Percentiles rank a stretch among this genome's conserved stretches.
phyloP scores from a whole-genome alignment of 2,888 invertebrate genomes.

The Drosophila helvetica region DNA sequence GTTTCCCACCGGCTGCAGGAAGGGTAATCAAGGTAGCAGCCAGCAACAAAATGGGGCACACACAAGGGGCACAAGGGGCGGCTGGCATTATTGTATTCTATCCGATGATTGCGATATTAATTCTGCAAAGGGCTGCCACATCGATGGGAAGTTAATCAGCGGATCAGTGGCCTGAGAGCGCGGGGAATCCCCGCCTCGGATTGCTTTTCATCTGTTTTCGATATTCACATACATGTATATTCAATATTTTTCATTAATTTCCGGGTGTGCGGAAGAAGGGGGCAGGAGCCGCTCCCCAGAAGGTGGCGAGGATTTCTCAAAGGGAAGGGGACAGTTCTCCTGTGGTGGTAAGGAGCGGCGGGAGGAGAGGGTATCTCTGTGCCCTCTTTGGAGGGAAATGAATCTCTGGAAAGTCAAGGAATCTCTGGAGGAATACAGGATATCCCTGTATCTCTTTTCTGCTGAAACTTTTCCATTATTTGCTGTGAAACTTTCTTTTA shows the following conservation, averaged over 20 bases:
- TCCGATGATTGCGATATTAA: slow-evolving; percentile 69
- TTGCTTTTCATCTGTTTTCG: background rate
- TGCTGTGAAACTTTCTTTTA: too few species aligned
- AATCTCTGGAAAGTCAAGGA: background rate
- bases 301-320: background rate
- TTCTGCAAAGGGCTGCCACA: slow-evolving; percentile 26
- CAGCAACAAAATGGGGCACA: slow-evolving; percentile 21
- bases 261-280: background rate
- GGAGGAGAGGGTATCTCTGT: too few species aligned
- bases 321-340: too few species aligned
- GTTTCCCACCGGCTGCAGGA: slow-evolving; percentile 41
- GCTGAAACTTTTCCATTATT: too few species aligned
- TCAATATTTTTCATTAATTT: background rate
- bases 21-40: slow-evolving; percentile 56
- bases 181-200: background rate
- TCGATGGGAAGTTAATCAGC: background rate
- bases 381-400: too few species aligned
- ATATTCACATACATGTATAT: background rate
- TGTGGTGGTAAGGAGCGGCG: too few species aligned
- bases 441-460: background rate
- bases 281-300: too few species aligned
- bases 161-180: background rate
- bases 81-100: background rate
- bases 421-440: too few species aligned
- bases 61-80: slow-evolving; percentile 3